These are phyloP conservation scores for Ornithorhynchus anatinus DNA, from an alignment of 2,113 vertebrate genomes.

Conservation along the genomic window DNA sequence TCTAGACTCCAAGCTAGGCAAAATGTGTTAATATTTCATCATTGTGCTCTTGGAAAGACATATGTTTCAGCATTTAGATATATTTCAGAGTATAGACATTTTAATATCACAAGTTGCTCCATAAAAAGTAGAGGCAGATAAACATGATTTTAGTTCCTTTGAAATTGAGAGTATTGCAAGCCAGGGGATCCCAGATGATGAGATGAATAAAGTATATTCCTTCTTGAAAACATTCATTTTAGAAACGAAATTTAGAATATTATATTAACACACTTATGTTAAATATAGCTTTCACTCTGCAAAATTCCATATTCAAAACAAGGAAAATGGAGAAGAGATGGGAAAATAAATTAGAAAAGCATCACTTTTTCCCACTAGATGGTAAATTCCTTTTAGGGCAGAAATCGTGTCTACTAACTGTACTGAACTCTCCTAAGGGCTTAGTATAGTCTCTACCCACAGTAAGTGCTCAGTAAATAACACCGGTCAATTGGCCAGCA, in stretches of 20 bases:
- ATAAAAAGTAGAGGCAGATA: constrained; percentile 13
- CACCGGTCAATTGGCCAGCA: too few relatives aligned
- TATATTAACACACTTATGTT: constrained; percentile 6
- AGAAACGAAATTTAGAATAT: neutral
- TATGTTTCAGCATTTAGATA: neutral
- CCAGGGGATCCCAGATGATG: neutral
- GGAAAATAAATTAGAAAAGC: neutral
- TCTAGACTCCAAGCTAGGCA: neutral
- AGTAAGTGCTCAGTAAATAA: too few relatives aligned
- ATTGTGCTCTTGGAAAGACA: neutral
- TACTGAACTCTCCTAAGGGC: too few relatives aligned
- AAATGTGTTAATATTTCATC: neutral
- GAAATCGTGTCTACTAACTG: too few relatives aligned
- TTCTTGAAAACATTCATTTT: constrained; percentile 1
- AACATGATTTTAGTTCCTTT: neutral
- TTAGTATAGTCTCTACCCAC: too few relatives aligned
- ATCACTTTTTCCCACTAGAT: neutral
- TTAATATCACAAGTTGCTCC: too few relatives aligned
- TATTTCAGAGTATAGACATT: too few relatives aligned
- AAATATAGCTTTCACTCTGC: constrained; percentile 1
- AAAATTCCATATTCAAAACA: constrained; percentile 48
- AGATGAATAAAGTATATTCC: neutral
- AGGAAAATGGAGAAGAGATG: constrained; percentile 30
- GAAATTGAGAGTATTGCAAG: neutral
- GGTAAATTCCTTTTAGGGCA: too few relatives aligned